Evolutionary conservation across 2,797 vertebrate genomes (phyloP).

Genomic region (Vultur gryphus): DNA sequence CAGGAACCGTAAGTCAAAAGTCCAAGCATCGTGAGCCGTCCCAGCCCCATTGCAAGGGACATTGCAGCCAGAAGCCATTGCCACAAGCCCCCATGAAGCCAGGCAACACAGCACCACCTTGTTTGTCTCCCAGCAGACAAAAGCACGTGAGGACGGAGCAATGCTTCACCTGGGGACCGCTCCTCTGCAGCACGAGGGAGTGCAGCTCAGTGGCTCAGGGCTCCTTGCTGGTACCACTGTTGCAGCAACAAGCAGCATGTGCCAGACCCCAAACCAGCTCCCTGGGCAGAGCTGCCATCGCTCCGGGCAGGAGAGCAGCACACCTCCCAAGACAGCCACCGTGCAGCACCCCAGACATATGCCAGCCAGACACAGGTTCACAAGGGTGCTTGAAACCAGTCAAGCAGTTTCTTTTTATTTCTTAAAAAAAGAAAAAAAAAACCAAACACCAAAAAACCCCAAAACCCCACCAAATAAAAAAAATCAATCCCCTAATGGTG

Average conservation of each 20-base stretch:
- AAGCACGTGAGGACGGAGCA: not conserved
- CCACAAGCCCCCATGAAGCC: not conserved
- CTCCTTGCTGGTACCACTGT: rapidly evolving
- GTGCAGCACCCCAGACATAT: not conserved
- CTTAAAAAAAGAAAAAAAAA: not conserved
- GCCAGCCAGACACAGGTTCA: not conserved
- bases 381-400: slow-evolving; percentile 93
- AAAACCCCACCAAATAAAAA: not conserved
- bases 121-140: rapidly evolving
- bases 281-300: not conserved
- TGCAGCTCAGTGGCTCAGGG: not conserved
- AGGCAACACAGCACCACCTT: not conserved
- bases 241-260: rapidly evolving
- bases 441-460: not conserved
- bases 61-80: not conserved
- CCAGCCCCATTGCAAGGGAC: too few relatives aligned
- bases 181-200: rapidly evolving
- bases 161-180: not conserved
- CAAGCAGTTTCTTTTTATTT: slow-evolving; percentile 80
- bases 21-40: rapidly evolving
- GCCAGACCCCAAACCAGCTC: not conserved
- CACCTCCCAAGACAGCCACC: not conserved
- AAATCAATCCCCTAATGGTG: slow-evolving; percentile 35
- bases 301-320: not conserved
- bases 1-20: not conserved